These are phyloP conservation scores for Otolemur garnettii DNA, from an alignment of 2,113 vertebrate species.

Conservation along the genomic window DNA sequence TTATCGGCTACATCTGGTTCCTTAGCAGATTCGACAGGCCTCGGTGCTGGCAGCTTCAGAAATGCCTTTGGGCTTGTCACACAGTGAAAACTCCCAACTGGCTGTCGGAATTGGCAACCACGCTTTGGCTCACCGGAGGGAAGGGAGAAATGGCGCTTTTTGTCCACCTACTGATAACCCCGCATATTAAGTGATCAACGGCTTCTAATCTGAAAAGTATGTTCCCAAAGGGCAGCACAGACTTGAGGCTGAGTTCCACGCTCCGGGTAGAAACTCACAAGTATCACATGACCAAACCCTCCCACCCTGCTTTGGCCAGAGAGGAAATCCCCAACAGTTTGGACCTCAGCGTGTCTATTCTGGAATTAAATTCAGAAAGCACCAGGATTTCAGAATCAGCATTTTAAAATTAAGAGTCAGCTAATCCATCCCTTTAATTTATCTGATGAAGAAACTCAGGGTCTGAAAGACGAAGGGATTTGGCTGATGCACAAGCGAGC, in stretches of 20 bases:
- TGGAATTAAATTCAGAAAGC: slow-evolving; percentile 64
- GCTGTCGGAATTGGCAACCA: slow-evolving; percentile 58
- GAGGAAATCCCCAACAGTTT: slow-evolving; percentile 56
- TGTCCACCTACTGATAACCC: slow-evolving; percentile 20
- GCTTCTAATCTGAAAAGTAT: neutral
- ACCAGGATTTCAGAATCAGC: slow-evolving; percentile 54
- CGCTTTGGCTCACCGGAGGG: slow-evolving; percentile 48
- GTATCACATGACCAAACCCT: neutral
- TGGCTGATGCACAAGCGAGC: neutral
- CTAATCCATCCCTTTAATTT: slow-evolving; percentile 60
- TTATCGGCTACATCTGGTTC: slow-evolving; percentile 83
- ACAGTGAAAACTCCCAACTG: slow-evolving; percentile 73
- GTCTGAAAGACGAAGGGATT: neutral
- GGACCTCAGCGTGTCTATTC: neutral
- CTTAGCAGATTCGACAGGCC: slow-evolving; percentile 76
- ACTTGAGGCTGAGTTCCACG: neutral
- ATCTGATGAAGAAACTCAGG: slow-evolving; percentile 37
- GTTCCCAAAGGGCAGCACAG: neutral
- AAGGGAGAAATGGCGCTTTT: slow-evolving; percentile 37
- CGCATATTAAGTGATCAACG: neutral
- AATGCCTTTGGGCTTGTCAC: slow-evolving; percentile 79
- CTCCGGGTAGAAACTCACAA: neutral
- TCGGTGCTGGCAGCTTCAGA: slow-evolving; percentile 77
- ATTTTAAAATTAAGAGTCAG: slow-evolving; percentile 57
- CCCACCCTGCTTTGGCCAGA: neutral